Conservation (phyloP, 2,797 vertebrate genomes). For the Cercopithecus petaurista region DNA sequence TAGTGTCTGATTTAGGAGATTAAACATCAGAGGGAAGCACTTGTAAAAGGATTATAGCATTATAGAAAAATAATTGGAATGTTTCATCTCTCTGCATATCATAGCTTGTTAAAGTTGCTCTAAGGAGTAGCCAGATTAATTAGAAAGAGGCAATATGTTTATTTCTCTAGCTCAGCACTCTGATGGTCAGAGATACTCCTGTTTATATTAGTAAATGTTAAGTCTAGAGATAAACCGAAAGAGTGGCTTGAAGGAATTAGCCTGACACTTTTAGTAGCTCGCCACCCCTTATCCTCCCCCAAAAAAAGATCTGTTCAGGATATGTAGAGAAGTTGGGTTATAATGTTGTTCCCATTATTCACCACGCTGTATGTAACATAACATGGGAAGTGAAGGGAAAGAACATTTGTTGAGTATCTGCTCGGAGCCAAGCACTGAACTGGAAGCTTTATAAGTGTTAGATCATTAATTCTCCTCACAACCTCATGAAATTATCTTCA, state of each 20-base stretch:
- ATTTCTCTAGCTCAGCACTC: slow-evolving; percentile 61
- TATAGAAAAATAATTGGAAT: slow-evolving; percentile 76
- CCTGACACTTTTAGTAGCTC: not conserved
- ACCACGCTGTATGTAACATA: not conserved
- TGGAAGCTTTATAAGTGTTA: not conserved
- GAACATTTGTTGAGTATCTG: not conserved
- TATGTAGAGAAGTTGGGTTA: not conserved
- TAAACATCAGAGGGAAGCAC: slow-evolving; percentile 67
- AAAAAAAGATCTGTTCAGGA: not conserved
- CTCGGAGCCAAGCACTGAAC: not conserved
- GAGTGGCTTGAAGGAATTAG: slow-evolving; percentile 17
- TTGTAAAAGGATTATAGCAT: slow-evolving; percentile 73
- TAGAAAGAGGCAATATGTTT: slow-evolving; percentile 50
- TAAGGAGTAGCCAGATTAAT: slow-evolving; percentile 69
- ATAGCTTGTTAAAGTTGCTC: slow-evolving; percentile 71
- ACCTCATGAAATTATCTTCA: not conserved
- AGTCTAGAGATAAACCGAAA: not conserved
- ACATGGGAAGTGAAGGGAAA: not conserved
- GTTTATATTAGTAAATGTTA: not conserved
- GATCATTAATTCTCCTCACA: not conserved
- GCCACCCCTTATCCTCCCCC: not conserved
- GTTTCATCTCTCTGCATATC: slow-evolving; percentile 71
- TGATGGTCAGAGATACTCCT: slow-evolving; percentile 57
- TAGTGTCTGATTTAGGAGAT: slow-evolving; percentile 66
- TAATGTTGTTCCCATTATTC: not conserved